Evolutionary conservation across 37 sponge, comb jelly and placozoan genomes (phyloP), one percentile per base, ranked within the genome.

Genomic region (Lycopodina hypogea): DNA sequence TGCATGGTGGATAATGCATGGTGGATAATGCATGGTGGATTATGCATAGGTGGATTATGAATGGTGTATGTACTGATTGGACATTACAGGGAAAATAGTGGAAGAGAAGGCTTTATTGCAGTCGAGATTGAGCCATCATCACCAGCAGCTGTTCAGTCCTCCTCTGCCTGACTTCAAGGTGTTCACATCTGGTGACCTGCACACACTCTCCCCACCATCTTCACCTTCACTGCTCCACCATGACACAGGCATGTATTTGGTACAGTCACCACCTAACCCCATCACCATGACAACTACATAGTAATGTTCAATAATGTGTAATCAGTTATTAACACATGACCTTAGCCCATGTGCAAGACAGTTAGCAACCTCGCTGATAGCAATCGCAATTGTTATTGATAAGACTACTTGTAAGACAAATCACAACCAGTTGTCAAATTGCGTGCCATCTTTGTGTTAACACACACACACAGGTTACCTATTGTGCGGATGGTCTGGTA

Each of bases 291-390:
- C 65, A 29, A 21, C 21, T 67, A 7, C 68, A 29, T n/a, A 29
- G 9, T 28, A 4, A 19, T n/a, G n/a, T n/a, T n/a, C n/a, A n/a
- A n/a, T n/a, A n/a, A n/a, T 38, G 38, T n/a, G 26, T 45, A 45
- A 45, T 45, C 48, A 45, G 48, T 45, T 4, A 45, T 9, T 45
- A 45, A 9, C 9, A 45, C 26, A 58, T 58, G 26, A 58, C 35
- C 7, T 3, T 32, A 33, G 62, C 82, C 82, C 41, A 38, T 81
- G 82, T 81, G 82, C 82, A 81, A 72, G 82, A 81, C 82, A 71
- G 73, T 38, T 26, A 70, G 35, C 71, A 37, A 37, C 68, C 61
- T 60, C 12, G 61, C 61, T 60, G 29, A 7, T n/a, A n/a, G n/a
- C n/a, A n/a, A 60, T 15, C 24, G 17, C 12, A 23, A 60, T 23